phyloP scores from a whole-genome alignment of 2,113 vertebrate species.

The Loxodonta africana region DNA sequence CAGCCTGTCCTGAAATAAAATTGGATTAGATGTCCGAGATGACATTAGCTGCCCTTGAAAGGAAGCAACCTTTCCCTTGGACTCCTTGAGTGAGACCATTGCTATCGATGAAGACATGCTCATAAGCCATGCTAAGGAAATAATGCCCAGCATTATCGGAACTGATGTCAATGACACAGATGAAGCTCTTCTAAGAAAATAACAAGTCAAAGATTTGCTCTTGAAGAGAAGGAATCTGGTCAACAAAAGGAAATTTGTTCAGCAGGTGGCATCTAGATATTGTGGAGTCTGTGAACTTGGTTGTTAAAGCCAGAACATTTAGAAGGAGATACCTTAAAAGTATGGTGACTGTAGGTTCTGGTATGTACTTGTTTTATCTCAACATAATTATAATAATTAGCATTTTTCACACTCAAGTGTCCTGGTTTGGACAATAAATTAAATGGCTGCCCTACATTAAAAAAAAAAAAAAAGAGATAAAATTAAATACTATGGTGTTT shows the following conservation, averaged over 20 bases:
- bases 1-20: neutral
- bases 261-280: neutral
- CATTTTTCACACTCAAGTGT: neutral
- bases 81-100: neutral
- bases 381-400: neutral
- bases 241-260: neutral
- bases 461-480: neutral
- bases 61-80: neutral
- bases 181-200: neutral
- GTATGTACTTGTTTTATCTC: neutral
- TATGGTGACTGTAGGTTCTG: neutral
- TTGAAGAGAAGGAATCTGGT: neutral
- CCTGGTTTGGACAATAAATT: constrained; percentile 5
- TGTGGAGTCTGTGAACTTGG: neutral
- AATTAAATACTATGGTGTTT: neutral
- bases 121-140: neutral
- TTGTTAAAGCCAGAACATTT: neutral
- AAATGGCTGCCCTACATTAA: neutral
- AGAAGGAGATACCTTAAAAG: neutral
- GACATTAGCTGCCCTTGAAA: constrained; percentile 13
- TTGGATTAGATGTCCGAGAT: neutral
- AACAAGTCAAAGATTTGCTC: neutral
- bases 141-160: neutral
- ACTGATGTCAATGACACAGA: neutral
- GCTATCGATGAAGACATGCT: neutral